Percentiles rank a stretch among this genome's conserved stretches.
phyloP scores from a whole-genome alignment of 2,797 vertebrate species.

The Craterocephalus amniculus region DNA sequence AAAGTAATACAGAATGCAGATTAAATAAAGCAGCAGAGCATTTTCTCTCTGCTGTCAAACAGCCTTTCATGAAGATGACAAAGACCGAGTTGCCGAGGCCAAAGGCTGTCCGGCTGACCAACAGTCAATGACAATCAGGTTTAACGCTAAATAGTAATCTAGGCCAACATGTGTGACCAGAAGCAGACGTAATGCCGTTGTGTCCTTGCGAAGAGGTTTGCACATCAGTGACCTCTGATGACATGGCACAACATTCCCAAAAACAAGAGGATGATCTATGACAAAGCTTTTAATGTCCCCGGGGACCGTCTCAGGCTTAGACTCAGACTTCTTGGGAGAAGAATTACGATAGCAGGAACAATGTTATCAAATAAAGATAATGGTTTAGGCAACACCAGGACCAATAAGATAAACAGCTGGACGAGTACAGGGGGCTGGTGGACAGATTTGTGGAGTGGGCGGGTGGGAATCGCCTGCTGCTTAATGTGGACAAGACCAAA shows the following conservation, averaged over 20 bases:
- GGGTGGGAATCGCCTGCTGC: too few species aligned
- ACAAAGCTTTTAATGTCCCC: slow-evolving; percentile 15
- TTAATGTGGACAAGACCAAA: too few species aligned
- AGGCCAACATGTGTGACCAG: slow-evolving; percentile 26
- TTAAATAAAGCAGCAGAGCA: slow-evolving; percentile 22
- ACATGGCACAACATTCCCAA: slow-evolving; percentile 33
- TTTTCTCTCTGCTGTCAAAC: slow-evolving; percentile 5
- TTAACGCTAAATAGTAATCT: slow-evolving; percentile 25
- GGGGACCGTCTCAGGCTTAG: slow-evolving; percentile 14
- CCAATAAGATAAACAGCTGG: not conserved
- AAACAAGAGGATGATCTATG: slow-evolving; percentile 20
- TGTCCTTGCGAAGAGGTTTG: slow-evolving; percentile 17
- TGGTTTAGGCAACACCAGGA: not conserved
- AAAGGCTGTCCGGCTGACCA: slow-evolving; percentile 9
- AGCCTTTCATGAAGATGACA: slow-evolving; percentile 1
- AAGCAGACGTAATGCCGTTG: slow-evolving; percentile 32
- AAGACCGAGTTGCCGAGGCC: slow-evolving; percentile 18
- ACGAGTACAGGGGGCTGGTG: too few species aligned
- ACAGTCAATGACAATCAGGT: slow-evolving; percentile 25
- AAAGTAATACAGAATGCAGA: slow-evolving; percentile 15
- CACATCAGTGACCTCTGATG: slow-evolving; percentile 19
- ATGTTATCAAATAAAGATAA: not conserved
- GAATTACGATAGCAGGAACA: slow-evolving; percentile 20
- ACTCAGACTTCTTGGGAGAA: slow-evolving; percentile 15
- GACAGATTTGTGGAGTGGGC: too few species aligned